A percentile compares a stretch with the other conserved stretches of the same genome.
Conservation (phyloP, 2,113 vertebrate species). For the Alligator sinensis region DNA sequence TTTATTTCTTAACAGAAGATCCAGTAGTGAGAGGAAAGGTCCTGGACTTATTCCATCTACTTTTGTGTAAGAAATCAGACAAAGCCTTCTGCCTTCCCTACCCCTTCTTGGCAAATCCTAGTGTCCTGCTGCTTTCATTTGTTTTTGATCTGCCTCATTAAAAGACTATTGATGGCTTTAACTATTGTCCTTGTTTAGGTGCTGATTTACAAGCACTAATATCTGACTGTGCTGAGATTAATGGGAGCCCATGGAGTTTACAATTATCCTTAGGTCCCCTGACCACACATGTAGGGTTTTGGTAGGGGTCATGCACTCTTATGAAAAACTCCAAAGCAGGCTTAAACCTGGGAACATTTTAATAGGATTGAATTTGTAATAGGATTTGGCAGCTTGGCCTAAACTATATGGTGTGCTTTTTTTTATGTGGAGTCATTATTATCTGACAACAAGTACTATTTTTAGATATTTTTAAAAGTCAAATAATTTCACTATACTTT, state of each 20-base stretch:
- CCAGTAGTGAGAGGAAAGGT: conserved; percentile 48
- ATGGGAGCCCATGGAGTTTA: conserved; percentile 87
- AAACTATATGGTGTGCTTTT: conserved; percentile 73
- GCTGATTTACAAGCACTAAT: conserved; percentile 90
- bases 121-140: conserved; percentile 87
- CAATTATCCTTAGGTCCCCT: conserved; percentile 86
- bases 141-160: conserved; percentile 93
- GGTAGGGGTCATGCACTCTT: conserved; percentile 82
- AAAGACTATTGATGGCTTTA: conserved; percentile 90
- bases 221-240: conserved; percentile 88
- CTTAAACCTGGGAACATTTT: conserved; percentile 89
- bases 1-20: conserved; percentile 34
- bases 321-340: conserved; percentile 88
- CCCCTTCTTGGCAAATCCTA: conserved; percentile 80
- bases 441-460: conserved; percentile 6
- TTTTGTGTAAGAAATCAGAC: conserved; percentile 71
- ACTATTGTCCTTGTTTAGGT: conserved; percentile 89
- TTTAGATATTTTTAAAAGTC: not conserved
- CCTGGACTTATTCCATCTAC: conserved; percentile 63
- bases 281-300: conserved; percentile 89
- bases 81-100: conserved; percentile 75
- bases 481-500: conserved; percentile 45
- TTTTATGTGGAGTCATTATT: conserved; percentile 27
- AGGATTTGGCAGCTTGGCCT: conserved; percentile 86
- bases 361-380: conserved; percentile 91